Evolutionary conservation across 2,888 invertebrate genomes (phyloP).

Genomic region (Thymelicus acteon): DNA sequence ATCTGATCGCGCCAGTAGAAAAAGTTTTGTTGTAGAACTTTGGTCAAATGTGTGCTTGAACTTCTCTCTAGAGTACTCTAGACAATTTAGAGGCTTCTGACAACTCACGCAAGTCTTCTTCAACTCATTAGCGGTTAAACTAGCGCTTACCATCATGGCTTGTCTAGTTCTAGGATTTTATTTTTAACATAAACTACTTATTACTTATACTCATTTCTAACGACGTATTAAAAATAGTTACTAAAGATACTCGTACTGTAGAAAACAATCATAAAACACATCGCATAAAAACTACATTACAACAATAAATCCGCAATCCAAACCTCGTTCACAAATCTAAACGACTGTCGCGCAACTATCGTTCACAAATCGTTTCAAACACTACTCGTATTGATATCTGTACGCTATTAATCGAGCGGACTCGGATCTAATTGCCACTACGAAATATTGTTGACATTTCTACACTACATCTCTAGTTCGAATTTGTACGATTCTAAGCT

Average conservation of each 20-base stretch:
- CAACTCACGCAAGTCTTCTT: too few relatives aligned
- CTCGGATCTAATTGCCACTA: constrained; percentile 62
- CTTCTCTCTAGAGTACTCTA: too few relatives aligned
- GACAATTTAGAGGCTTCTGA: too few relatives aligned
- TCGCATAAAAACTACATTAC: not conserved
- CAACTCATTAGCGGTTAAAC: too few relatives aligned
- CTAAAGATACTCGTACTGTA: not conserved
- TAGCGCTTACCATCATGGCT: too few relatives aligned
- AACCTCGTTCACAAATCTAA: constrained; percentile 16
- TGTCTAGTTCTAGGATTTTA: too few relatives aligned
- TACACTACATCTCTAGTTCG: constrained; percentile 40
- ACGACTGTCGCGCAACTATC: constrained; percentile 20
- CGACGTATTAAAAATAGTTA: too few relatives aligned
- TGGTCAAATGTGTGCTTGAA: too few relatives aligned
- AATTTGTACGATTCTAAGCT: constrained; percentile 20
- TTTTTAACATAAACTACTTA: too few relatives aligned
- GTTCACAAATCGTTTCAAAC: constrained; percentile 35
- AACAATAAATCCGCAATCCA: not conserved
- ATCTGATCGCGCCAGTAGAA: not conserved
- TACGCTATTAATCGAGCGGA: constrained; percentile 62
- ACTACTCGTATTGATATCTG: constrained; percentile 54
- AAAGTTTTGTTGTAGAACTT: too few relatives aligned
- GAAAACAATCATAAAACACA: not conserved
- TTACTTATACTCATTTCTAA: too few relatives aligned
- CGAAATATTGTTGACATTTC: constrained; percentile 64